Base-by-base conservation (phyloP, 2,113 vertebrate species). In the Strix aluco region DNA sequence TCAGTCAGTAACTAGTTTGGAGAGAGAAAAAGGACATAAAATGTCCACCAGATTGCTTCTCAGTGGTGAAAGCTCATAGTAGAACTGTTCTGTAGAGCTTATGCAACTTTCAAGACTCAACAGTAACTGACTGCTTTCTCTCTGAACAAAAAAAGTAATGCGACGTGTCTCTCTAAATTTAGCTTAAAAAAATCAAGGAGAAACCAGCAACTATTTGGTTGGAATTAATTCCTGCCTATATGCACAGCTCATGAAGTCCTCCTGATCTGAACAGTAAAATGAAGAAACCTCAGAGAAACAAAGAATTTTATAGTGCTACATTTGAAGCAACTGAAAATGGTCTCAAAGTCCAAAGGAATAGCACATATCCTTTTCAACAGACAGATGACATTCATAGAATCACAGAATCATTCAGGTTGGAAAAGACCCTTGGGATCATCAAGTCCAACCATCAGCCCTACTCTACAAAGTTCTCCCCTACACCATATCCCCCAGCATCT, bases 1-100 rank as follows among this genome's bases (percentile, higher is more conserved):
- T 84, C 96, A 94, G 92, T 78, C 90, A 93, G 71, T 88, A 94
- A 96, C 79, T 90, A 81, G 62, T 69, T 51, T 92, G 92, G 79
- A 83, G 77, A 96, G 80, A 95, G 29, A 92, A 42, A 75, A 49
- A 42, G 88, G 55, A 81, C 92, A 65, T 90, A 86, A 85, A 86
- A 73, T 92, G 58, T 85, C 88, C 94, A 90, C 79, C 87, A 95
- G 91, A 95, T 78, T 86, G 86, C 83, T 92, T 90, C 88, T 94
- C 63, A 79, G 93, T 80, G 57, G 73, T 96, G 96, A 91, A 89
- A 63, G 49, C 47, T 72, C 63, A 89, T 79, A 86, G 75, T 34
- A 96, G 95, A 63, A 46, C 44, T 57, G 71, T 87, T 91, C 87
- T 88, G 34, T 71, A 95, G 75, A 92, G 74, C 80, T 88, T 55